These are phyloP conservation scores for Vombatus ursinus DNA, from an alignment of 2,113 vertebrate species.

Conservation along the genomic window DNA sequence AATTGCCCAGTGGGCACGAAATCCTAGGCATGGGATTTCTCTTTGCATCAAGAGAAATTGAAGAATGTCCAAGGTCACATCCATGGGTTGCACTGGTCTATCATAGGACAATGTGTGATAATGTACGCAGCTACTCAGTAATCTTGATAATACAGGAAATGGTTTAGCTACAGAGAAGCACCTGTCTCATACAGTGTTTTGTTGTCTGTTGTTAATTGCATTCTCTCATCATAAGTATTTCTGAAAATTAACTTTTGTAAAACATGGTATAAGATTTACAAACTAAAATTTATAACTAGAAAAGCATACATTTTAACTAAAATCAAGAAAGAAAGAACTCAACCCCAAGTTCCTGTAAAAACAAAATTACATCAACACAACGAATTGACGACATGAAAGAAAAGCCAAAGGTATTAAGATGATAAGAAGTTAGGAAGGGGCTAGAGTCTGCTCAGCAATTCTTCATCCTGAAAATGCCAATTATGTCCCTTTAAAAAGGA, in stretches of 20 bases:
- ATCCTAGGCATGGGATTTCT: neutral
- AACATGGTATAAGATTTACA: constrained; percentile 26
- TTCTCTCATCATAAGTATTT: neutral
- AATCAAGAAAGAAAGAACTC: constrained; percentile 64
- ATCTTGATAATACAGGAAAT: neutral
- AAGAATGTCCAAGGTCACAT: neutral
- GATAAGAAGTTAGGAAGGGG: constrained; percentile 12
- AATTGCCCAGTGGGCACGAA: neutral
- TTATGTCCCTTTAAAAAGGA: constrained; percentile 16
- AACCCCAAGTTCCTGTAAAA: constrained; percentile 24
- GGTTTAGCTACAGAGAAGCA: neutral
- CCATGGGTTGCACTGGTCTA: neutral
- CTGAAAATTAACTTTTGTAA: neutral
- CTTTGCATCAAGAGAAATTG: neutral
- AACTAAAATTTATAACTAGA: neutral
- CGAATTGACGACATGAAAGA: constrained; percentile 22
- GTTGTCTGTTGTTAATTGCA: neutral
- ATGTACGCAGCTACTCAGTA: neutral
- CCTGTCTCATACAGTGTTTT: neutral
- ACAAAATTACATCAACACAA: constrained; percentile 53
- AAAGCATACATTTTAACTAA: constrained; percentile 48
- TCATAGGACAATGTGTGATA: neutral
- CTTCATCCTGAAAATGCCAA: neutral
- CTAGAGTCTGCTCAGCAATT: constrained; percentile 1
- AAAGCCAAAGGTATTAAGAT: neutral